These are phyloP conservation scores for Butorides virescens DNA, from an alignment of 2,113 vertebrate species.

Conservation along the genomic window DNA sequence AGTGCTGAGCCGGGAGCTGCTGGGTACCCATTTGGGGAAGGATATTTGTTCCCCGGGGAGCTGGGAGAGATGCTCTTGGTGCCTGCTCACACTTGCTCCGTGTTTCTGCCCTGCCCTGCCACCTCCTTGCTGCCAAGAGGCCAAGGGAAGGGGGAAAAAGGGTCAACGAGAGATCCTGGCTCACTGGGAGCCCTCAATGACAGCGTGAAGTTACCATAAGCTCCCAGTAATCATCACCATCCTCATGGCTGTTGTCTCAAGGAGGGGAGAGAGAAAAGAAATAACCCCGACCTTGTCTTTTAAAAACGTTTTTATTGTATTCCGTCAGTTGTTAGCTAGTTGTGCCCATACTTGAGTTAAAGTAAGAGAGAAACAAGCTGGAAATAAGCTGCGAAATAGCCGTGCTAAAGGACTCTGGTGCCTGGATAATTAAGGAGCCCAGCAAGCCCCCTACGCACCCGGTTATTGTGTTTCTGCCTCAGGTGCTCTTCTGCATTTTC, in stretches of 20 bases:
- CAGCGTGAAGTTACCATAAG: neutral
- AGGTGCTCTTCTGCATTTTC: neutral
- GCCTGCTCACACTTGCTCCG: neutral
- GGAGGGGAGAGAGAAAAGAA: neutral
- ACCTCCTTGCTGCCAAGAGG: neutral
- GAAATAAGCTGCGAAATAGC: neutral
- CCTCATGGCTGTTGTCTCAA: neutral
- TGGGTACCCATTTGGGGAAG: neutral
- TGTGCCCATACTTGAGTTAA: neutral
- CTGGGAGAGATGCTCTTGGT: neutral
- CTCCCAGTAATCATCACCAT: neutral
- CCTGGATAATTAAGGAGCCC: neutral
- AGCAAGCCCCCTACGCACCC: neutral
- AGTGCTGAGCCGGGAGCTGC: neutral
- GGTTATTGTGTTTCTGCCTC: neutral
- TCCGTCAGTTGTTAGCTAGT: neutral
- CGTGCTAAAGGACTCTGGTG: neutral
- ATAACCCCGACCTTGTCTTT: neutral
- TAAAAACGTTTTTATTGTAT: neutral
- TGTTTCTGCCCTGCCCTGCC: neutral
- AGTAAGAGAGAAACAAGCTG: neutral
- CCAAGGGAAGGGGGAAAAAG: neutral
- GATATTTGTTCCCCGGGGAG: neutral
- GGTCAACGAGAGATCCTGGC: constrained; percentile 61
- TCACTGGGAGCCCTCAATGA: constrained; percentile 44